A percentile compares a stretch with the other conserved stretches of the same genome.
Evolutionary conservation across 2,797 vertebrate genomes (phyloP).

Genomic region (Protonibea diacanthus): DNA sequence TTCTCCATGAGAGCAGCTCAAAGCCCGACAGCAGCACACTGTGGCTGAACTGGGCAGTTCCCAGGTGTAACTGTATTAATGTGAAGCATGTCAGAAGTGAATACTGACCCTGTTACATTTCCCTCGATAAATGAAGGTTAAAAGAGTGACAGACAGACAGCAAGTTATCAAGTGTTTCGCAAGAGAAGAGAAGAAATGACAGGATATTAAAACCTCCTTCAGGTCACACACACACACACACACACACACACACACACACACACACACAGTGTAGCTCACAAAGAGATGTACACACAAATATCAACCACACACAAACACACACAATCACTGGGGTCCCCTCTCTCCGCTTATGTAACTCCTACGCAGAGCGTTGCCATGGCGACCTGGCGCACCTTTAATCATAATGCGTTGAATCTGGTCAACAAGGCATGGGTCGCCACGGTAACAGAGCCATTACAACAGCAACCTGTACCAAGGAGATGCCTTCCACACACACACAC

Average conservation of each 20-base stretch:
- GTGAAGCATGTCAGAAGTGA: not conserved
- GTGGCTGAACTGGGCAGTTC: conserved; percentile 32
- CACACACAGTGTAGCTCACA: conserved; percentile 7
- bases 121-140: not conserved
- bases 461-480: not conserved
- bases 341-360: conserved; percentile 52
- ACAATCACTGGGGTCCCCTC: conserved; percentile 16
- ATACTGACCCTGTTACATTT: not conserved
- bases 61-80: conserved; percentile 31
- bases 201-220: not conserved
- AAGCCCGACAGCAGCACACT: conserved; percentile 22
- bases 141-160: conserved; percentile 6
- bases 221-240: conserved; percentile 17
- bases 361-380: conserved; percentile 51
- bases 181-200: not conserved
- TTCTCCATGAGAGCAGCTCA: not conserved
- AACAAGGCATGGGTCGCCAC: conserved; percentile 38
- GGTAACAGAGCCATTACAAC: conserved; percentile 37
- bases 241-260: conserved; percentile 1
- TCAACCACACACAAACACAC: conserved; percentile 9
- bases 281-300: not conserved
- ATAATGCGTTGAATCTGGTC: conserved; percentile 45
- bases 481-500: not conserved
- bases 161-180: conserved; percentile 1
- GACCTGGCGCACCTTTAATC: conserved; percentile 53